Evolutionary conservation across 2,113 vertebrate genomes (phyloP).

Genomic region (Chloropsis hardwickii): DNA sequence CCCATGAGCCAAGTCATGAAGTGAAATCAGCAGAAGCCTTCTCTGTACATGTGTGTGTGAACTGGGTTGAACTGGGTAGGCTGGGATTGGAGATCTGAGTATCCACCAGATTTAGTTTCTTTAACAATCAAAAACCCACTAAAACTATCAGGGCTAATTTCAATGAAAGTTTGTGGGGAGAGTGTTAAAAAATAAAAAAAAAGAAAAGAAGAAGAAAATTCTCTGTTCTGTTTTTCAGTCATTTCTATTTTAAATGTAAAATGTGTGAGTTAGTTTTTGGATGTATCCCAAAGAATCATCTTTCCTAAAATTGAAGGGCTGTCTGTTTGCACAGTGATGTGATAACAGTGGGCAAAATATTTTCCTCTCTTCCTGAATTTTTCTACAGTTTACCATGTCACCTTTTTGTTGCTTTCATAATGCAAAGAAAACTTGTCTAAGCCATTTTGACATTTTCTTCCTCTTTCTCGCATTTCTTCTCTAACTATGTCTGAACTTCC

Average conservation of each 20-base stretch:
- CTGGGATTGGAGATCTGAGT: neutral
- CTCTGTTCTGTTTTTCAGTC: neutral
- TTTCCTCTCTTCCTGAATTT: constrained; percentile 31
- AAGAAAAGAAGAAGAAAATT: neutral
- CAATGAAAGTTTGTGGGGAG: neutral
- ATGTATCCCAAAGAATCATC: constrained; percentile 58
- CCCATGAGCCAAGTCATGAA: neutral
- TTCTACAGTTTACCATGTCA: constrained; percentile 59
- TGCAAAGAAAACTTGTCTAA: constrained; percentile 28
- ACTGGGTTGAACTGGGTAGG: neutral
- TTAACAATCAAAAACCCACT: neutral
- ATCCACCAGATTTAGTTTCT: neutral
- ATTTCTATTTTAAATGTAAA: constrained; percentile 52
- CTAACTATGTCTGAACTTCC: neutral
- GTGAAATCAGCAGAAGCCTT: neutral
- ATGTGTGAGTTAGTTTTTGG: constrained; percentile 53
- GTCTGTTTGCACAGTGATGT: constrained; percentile 52
- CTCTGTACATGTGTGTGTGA: neutral
- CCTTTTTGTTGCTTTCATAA: constrained; percentile 49
- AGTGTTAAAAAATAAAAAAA: neutral
- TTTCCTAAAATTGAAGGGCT: constrained; percentile 59
- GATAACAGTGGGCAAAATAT: constrained; percentile 61
- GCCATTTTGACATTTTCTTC: neutral
- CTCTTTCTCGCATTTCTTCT: constrained; percentile 34
- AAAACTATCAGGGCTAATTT: neutral